A percentile compares a stretch with the other conserved stretches of the same genome.
These are phyloP conservation scores for Cochlearius cochlearius DNA, from an alignment of 2,113 vertebrate genomes.

Conservation along the genomic window DNA sequence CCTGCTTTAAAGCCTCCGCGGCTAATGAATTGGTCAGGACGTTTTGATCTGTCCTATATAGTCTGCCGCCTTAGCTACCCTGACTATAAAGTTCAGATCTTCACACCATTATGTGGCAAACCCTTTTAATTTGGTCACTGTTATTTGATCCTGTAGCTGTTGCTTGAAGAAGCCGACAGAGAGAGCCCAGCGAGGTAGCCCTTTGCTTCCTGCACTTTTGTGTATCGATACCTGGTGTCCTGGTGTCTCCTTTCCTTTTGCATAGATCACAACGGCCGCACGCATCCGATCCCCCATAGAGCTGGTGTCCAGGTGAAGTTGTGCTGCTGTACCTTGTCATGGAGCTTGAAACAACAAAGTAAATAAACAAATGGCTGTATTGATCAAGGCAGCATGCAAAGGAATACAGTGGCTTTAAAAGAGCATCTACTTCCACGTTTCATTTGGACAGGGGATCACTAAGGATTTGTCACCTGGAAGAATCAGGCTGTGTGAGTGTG, in stretches of 20 bases:
- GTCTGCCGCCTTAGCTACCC: background rate
- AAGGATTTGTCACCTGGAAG: background rate
- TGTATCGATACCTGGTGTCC: background rate
- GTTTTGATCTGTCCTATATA: background rate
- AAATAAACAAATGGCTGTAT: background rate
- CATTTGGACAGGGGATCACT: background rate
- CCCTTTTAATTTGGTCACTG: background rate
- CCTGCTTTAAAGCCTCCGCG: background rate
- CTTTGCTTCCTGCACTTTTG: background rate
- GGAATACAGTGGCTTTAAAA: background rate
- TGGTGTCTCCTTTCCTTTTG: conserved; percentile 37
- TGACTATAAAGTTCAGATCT: background rate
- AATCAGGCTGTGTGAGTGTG: background rate
- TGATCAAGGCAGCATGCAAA: background rate
- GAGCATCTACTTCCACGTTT: background rate
- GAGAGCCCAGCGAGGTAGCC: background rate
- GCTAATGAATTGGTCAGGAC: background rate
- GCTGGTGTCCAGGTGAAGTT: conserved; percentile 34
- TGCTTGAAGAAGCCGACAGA: background rate
- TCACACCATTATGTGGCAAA: background rate
- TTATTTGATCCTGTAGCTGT: background rate
- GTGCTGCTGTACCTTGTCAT: background rate
- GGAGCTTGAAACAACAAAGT: background rate
- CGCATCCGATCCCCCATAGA: background rate
- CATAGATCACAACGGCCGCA: background rate